These are phyloP conservation scores for Magallana gigas DNA, from an alignment of 1,140 invertebrate species.

Conservation along the genomic window DNA sequence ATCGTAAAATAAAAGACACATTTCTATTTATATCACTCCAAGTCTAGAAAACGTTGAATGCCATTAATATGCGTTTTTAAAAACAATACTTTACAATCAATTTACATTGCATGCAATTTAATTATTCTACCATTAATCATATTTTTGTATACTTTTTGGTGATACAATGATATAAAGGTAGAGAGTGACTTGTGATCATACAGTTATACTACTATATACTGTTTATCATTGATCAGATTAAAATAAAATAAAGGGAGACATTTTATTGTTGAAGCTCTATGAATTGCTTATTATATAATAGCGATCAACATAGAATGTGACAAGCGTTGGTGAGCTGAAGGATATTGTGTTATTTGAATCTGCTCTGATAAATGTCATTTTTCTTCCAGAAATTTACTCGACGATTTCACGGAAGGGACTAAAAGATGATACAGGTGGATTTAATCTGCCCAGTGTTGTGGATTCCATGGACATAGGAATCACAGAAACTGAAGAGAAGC, in stretches of 20 bases:
- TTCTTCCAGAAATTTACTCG: background rate
- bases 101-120: too few relatives aligned
- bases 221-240: background rate
- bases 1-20: too few relatives aligned
- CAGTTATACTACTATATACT: background rate
- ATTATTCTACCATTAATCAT: too few relatives aligned
- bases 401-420: background rate
- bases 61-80: background rate
- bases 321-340: background rate
- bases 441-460: background rate
- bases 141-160: too few relatives aligned
- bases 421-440: background rate
- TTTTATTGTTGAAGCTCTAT: background rate
- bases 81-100: too few relatives aligned
- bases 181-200: background rate
- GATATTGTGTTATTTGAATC: background rate
- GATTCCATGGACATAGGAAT: background rate
- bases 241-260: background rate
- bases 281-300: background rate
- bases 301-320: background rate
- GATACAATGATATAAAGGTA: too few relatives aligned
- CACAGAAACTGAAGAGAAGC: background rate
- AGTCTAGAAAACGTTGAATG: background rate
- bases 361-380: background rate
- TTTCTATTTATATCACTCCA: too few relatives aligned